phyloP scores from a whole-genome alignment of 2,888 invertebrate genomes.

The Cosmorhoe ocellata region DNA sequence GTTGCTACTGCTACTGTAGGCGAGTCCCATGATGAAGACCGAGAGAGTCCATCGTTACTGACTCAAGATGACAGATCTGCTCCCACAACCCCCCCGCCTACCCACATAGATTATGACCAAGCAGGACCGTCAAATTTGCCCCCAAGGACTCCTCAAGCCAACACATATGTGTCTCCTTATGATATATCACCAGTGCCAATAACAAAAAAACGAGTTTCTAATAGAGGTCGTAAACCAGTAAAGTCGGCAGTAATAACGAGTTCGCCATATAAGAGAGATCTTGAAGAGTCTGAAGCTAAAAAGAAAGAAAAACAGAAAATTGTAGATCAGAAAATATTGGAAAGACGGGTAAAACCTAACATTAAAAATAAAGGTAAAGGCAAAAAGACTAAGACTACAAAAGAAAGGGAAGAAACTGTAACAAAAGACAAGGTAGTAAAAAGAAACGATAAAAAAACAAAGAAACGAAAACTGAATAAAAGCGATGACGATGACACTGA shows the following conservation, averaged over 20 bases:
- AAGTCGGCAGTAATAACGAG: slow-evolving; percentile 5
- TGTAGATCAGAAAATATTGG: slow-evolving; percentile 1
- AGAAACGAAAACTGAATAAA: background rate
- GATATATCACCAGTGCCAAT: slow-evolving; percentile 3
- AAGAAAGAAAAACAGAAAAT: slow-evolving; percentile 7
- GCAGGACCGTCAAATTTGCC: slow-evolving; percentile 7
- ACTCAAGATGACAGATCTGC: slow-evolving; percentile 4
- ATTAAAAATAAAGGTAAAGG: slow-evolving; percentile 2
- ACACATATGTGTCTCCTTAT: slow-evolving; percentile 7
- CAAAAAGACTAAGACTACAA: background rate
- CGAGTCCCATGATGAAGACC: background rate
- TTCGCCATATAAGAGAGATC: slow-evolving; percentile 5
- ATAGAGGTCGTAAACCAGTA: slow-evolving; percentile 5
- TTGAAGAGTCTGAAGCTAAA: slow-evolving; percentile 6
- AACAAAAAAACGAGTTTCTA: slow-evolving; percentile 1
- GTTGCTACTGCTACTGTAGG: background rate
- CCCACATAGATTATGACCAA: slow-evolving; percentile 3
- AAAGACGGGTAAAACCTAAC: slow-evolving; percentile 3
- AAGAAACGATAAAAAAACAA: background rate
- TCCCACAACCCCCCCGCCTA: slow-evolving; percentile 2
- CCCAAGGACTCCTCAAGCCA: background rate
- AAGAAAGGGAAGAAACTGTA: background rate
- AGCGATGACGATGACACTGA: background rate
- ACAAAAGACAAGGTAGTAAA: background rate
- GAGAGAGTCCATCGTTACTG: slow-evolving; percentile 3